phyloP scores from a whole-genome alignment of 2,797 vertebrate genomes.

The Calcarius lapponicus region DNA sequence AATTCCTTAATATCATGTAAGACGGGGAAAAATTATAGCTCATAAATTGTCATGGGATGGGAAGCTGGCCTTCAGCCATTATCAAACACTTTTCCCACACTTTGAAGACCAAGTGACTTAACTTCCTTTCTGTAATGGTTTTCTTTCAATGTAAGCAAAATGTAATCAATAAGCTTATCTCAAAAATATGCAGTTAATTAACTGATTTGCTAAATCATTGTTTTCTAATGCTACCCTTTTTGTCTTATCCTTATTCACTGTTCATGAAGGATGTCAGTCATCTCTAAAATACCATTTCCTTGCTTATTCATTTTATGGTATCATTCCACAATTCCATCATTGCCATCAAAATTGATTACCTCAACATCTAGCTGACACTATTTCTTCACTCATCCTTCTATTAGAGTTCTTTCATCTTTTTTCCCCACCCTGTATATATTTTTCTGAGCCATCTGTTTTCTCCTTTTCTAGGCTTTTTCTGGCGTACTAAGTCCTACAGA shows the following conservation, averaged over 20 bases:
- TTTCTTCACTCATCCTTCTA: neutral
- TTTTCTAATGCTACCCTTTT: neutral
- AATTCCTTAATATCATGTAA: neutral
- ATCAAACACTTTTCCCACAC: neutral
- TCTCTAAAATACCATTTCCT: neutral
- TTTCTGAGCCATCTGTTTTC: neutral
- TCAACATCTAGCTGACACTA: neutral
- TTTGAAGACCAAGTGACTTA: neutral
- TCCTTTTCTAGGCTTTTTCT: neutral
- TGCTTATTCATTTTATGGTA: neutral
- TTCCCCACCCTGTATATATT: neutral
- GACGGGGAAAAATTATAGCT: neutral
- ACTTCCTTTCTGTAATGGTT: neutral
- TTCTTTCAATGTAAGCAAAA: neutral
- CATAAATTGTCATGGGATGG: neutral
- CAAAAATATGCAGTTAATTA: neutral
- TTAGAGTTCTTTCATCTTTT: neutral
- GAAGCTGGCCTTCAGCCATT: neutral
- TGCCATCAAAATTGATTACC: neutral
- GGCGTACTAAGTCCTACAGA: neutral
- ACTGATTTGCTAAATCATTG: neutral
- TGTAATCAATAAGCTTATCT: neutral
- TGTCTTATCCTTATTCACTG: neutral
- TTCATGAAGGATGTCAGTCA: neutral
- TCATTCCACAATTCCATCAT: neutral